Conservation (phyloP, 1,140 invertebrate species). For the Drosophila malerkotliana region DNA sequence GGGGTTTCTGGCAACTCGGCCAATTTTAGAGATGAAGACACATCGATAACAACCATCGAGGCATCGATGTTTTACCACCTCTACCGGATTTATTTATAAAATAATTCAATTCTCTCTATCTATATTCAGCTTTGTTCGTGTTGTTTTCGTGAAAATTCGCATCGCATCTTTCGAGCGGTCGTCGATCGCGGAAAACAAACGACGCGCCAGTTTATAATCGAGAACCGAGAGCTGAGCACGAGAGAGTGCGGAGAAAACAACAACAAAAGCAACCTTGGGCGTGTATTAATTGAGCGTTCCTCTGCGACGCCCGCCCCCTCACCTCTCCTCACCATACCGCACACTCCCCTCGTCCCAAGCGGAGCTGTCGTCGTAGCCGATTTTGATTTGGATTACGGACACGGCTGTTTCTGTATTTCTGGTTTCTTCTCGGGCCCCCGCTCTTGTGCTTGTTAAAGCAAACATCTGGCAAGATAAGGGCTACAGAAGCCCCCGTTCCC, state of each 20-base stretch:
- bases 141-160: constrained; percentile 48
- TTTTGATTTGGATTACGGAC: constrained; percentile 29
- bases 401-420: constrained; percentile 9
- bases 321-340: not conserved
- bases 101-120: constrained; percentile 64
- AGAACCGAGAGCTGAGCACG: constrained; percentile 8
- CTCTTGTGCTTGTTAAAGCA: constrained; percentile 30
- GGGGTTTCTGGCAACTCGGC: no score
- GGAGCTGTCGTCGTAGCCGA: constrained; percentile 27
- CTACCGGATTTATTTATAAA: constrained; percentile 71
- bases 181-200: constrained; percentile 31
- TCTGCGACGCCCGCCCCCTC: constrained; percentile 18
- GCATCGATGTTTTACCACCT: not conserved
- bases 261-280: constrained; percentile 43
- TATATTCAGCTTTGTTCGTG: constrained; percentile 55
- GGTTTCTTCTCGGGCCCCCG: constrained; percentile 17
- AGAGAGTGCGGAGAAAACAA: constrained; percentile 31
- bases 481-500: constrained; percentile 9
- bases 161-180: constrained; percentile 31
- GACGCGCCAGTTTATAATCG: constrained; percentile 3
- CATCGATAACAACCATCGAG: no score
- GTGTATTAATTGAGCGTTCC: constrained; percentile 47
- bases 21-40: no score
- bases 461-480: constrained; percentile 77
- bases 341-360: not conserved